Evolutionary conservation across 1,140 invertebrate genomes (phyloP).

Genomic region (Zaprionus camerounensis): DNA sequence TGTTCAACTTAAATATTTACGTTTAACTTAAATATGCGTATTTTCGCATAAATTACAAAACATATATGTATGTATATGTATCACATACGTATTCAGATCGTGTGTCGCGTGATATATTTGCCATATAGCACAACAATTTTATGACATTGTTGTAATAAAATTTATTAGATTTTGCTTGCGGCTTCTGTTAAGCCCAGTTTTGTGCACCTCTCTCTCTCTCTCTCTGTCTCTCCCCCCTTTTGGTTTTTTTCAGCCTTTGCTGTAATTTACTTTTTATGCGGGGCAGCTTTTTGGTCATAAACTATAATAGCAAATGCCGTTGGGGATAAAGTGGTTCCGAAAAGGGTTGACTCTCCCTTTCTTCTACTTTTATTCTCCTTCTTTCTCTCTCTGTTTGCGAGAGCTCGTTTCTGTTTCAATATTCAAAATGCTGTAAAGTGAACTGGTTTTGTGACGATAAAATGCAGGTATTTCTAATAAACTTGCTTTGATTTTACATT

Average conservation of each 20-base stretch:
- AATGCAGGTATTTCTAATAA: conserved; percentile 9
- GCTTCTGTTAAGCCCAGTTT: conserved; percentile 43
- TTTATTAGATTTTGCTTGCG: conserved; percentile 75
- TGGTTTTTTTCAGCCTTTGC: conserved; percentile 32
- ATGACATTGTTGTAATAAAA: conserved; percentile 78
- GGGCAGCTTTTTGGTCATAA: conserved; percentile 66
- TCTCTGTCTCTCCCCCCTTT: conserved; percentile 26
- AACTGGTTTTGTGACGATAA: not conserved
- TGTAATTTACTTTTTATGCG: conserved; percentile 68
- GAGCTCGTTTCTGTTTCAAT: conserved; percentile 14
- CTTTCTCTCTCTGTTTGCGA: not conserved
- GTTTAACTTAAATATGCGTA: conserved; percentile 77
- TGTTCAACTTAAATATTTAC: conserved; percentile 80
- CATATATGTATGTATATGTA: conserved; percentile 36
- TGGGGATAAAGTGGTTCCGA: conserved; percentile 33
- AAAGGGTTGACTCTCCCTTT: conserved; percentile 22
- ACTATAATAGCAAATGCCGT: conserved; percentile 65
- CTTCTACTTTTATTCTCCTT: not conserved
- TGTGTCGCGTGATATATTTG: conserved; percentile 62
- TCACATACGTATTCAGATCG: conserved; percentile 56
- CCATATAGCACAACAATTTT: conserved; percentile 52
- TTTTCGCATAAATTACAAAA: conserved; percentile 77
- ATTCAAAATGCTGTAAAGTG: conserved; percentile 6
- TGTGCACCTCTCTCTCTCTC: conserved; percentile 24
- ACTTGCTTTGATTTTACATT: conserved; percentile 5